Percentiles rank a stretch among this genome's conserved stretches.
Conservation (phyloP, 2,113 vertebrate species). For the Pterophyllum scalare region DNA sequence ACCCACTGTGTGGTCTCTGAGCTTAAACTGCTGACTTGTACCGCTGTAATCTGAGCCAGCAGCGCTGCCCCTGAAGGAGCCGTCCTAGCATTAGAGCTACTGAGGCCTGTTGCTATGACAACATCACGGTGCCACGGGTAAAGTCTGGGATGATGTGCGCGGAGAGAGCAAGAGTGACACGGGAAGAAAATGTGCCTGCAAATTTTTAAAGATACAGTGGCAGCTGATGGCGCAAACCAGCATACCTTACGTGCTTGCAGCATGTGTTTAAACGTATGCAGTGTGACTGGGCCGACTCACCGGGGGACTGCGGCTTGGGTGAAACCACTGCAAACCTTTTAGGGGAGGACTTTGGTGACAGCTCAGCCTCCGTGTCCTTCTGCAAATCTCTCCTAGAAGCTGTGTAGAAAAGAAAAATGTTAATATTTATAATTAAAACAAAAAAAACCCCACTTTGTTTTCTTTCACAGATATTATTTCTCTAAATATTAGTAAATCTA, state of each 20-base stretch:
- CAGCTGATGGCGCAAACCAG: not conserved
- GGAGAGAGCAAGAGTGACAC: accelerated
- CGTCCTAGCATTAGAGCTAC: constrained; percentile 22
- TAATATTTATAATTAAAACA: not conserved
- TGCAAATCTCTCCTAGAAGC: constrained; percentile 86
- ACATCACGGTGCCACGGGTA: constrained; percentile 55
- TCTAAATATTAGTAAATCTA: not conserved
- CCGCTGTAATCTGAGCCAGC: constrained; percentile 43
- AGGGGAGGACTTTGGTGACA: constrained; percentile 83
- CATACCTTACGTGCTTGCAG: not conserved
- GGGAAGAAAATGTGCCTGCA: not conserved
- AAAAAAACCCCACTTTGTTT: not conserved
- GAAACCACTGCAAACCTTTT: constrained; percentile 84
- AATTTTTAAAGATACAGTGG: constrained; percentile 36
- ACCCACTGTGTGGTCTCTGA: not conserved
- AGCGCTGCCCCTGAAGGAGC: constrained; percentile 13
- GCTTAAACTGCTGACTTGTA: constrained; percentile 38
- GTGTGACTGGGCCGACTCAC: constrained; percentile 74
- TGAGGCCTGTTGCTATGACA: constrained; percentile 72
- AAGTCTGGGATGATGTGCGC: constrained; percentile 40
- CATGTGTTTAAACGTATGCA: not conserved
- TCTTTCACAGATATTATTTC: not conserved
- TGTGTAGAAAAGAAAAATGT: constrained; percentile 35
- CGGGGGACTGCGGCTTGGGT: constrained; percentile 89
- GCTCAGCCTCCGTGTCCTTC: constrained; percentile 82